Percentiles rank a stretch among this genome's conserved stretches.
Conservation (phyloP, 2,113 vertebrate genomes). For the Perca fluviatilis region DNA sequence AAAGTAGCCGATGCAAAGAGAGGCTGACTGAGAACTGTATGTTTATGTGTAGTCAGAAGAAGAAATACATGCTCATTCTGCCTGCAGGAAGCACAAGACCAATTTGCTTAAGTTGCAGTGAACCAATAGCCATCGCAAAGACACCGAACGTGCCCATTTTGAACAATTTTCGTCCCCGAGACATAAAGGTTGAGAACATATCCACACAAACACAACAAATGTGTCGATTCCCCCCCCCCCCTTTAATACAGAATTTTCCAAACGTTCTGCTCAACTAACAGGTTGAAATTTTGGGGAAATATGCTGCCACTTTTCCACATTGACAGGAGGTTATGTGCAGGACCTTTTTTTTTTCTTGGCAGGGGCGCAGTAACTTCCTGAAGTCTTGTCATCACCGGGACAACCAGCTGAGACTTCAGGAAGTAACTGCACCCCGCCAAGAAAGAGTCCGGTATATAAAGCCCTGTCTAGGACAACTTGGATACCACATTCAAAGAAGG, state of each 20-base stretch:
- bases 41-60: background rate
- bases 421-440: background rate
- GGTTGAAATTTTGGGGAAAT: no score
- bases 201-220: background rate
- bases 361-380: background rate
- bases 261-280: no score
- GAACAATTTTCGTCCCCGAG: background rate
- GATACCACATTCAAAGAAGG: background rate
- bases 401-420: constrained; percentile 1
- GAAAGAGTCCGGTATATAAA: background rate
- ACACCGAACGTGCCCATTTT: background rate
- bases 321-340: no score
- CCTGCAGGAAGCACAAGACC: no score
- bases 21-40: background rate
- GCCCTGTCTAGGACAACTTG: background rate
- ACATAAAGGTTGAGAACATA: background rate
- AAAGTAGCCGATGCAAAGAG: background rate
- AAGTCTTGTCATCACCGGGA: background rate
- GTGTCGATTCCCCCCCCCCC: background rate
- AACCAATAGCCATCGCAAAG: background rate
- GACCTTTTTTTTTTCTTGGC: background rate
- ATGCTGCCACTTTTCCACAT: background rate
- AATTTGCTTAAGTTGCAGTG: background rate
- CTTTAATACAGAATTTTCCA: background rate
- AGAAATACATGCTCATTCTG: background rate